A percentile compares a stretch with the other conserved stretches of the same genome.
Evolutionary conservation across 37 sponge, comb jelly and placozoan species (phyloP).

Genomic region (Ephydatia muelleri): DNA sequence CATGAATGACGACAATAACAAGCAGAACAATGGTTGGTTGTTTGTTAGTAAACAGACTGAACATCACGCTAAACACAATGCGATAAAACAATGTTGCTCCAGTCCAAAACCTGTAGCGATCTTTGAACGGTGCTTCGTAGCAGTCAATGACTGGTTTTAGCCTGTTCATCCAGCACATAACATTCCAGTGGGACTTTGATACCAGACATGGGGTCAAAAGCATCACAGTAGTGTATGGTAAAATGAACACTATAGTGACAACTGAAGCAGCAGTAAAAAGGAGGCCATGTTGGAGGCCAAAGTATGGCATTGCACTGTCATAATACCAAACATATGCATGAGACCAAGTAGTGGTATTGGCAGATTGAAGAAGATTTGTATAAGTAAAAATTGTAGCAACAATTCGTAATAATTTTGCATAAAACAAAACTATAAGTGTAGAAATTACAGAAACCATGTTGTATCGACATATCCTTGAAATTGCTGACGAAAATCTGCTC

Average conservation of each 20-base stretch:
- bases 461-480: not conserved
- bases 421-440: constrained; percentile 41
- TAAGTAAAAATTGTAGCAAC: constrained; percentile 5
- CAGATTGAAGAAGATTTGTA: not conserved
- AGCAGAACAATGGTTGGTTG: not conserved
- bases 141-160: constrained; percentile 46
- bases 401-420: constrained; percentile 21
- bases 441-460: constrained; percentile 32
- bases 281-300: not conserved
- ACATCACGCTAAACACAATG: not conserved
- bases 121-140: constrained; percentile 46
- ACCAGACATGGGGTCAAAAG: constrained; percentile 3
- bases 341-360: no score
- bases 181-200: not conserved
- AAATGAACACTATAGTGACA: not conserved
- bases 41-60: not conserved
- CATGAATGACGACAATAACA: not conserved
- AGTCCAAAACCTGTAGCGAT: constrained; percentile 38
- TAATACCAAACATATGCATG: not conserved
- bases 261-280: not conserved
- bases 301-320: not conserved
- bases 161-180: not conserved
- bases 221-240: not conserved
- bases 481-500: not conserved
- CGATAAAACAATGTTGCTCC: constrained; percentile 23